Evolutionary conservation across 35 echinoderm and acorn worm species (phyloP), one percentile per base, ranked within the genome.

Genomic region (Ptychodera flava): DNA sequence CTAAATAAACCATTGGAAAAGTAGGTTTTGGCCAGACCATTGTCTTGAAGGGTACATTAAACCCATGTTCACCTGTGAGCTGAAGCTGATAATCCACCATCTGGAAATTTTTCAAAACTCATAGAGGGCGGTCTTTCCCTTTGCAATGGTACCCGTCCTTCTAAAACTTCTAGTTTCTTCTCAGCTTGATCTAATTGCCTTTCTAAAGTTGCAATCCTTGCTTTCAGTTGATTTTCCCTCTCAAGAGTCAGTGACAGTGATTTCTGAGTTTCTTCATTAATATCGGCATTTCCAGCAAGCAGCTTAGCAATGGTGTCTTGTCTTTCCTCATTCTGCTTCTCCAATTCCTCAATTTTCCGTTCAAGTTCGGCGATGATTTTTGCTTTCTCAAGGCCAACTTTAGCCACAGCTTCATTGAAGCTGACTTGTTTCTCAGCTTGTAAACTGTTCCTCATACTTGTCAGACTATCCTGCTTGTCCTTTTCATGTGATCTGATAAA

Each of bases 391-490:
- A 86, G 79, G 0, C 90, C 78, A 15, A 99, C 88, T 64, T 88
- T 88, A 36, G 90, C 87, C 29, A 99, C 80, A 0, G 96, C 96
- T 82, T 94, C 88, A 82, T 99, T 99, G 85, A 99, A 99, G 1
- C 90, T 80, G 36, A 92, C 88, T 85, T 99, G 96, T 34, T 88
- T 91, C 80, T 92, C 93, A 2, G 93, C 93, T 37, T 85, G 36
- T 37, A 77, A 30, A 36, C 82, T 83, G n/a, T 64, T 84, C 31
- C 85, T 85, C 89, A 85, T 80, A 35, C 36, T 79, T 1, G 78
- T 78, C 36, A 88, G 16, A 36, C 52, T 78, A 33, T 37, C 29
- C 0, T 22, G 28, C 14, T 34, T 81, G n/a, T 79, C 78, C 31
- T 88, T 35, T 31, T 79, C 36, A 80, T 36, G 81, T 31, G 34